Evolutionary conservation across 2,888 invertebrate genomes (phyloP), one percentile per base, ranked within the genome.

Genomic region (Griposia aprilina): DNA sequence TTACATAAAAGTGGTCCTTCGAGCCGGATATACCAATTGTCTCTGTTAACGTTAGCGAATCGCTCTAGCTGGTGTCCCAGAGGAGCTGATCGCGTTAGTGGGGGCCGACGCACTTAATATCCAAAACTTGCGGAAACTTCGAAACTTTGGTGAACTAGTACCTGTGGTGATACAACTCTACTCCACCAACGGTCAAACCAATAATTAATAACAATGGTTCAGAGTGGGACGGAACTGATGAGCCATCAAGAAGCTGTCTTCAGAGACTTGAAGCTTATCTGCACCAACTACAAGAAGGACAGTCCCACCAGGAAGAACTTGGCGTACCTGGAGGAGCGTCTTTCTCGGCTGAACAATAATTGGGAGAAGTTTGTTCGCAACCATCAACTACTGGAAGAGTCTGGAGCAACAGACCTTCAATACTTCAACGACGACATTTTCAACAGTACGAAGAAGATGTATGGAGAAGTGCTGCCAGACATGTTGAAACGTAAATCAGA

Each of bases 341-440:
- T 68, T 52, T 68, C 23, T 23, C 67, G 30, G 50, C 50, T 52
- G 67, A 68, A 68, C 67, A 52, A 36, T 36, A 17, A 23, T 5
- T 55, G 36, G 11, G 11, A 68, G 36, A 52, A 55, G 52, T n/a
- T 62, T 62, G 30, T 30, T 55, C n/a, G 36, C 30, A 36, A 68
- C 15, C n/a, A 65, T 55, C 36, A 68, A 50, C 20, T 50, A 20
- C 26, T 30, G 20, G 20, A 67, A 50, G 65, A 48, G 20, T 48
- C n/a, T 17, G 66, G 66, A 10, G 66, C 48, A 66, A 26, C 48
- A 66, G 48, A 50, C 48, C 48, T 50, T 15, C 48, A 50, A 66
- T 63, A 63, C 41, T 63, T 23, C 17, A 66, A 41, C 66, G n/a
- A 45, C 4, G 10, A 26, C 17, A 26, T 66, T 66, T 45, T 45